A percentile compares a stretch with the other conserved stretches of the same genome.
phyloP scores from a whole-genome alignment of 1,140 invertebrate species.

The Trinorchestia longiramus region DNA sequence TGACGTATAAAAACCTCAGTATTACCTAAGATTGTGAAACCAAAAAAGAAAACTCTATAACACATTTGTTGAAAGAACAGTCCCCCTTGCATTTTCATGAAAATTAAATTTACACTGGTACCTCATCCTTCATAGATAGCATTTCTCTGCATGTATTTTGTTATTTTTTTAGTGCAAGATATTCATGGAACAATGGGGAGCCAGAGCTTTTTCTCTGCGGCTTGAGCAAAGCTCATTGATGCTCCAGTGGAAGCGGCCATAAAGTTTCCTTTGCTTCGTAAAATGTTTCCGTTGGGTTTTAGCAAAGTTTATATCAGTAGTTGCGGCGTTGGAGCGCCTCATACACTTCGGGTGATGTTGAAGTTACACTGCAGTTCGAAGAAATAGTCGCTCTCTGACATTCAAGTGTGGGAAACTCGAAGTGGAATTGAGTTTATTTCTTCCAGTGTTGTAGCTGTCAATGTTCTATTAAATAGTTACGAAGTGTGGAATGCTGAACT shows the following conservation, averaged over 20 bases:
- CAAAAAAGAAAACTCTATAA: too few relatives aligned
- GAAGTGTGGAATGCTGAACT: too few relatives aligned
- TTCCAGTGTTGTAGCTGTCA: background rate
- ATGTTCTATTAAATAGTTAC: background rate
- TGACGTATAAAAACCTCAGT: background rate
- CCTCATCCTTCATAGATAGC: background rate
- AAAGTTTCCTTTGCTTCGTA: background rate
- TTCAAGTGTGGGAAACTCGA: background rate
- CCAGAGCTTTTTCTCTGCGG: background rate
- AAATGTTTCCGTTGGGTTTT: background rate
- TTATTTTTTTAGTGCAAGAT: background rate
- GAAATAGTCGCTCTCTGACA: background rate
- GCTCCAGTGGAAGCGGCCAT: background rate
- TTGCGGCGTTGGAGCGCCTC: background rate
- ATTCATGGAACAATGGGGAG: background rate
- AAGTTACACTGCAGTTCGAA: background rate
- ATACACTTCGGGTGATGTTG: background rate
- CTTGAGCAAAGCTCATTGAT: conserved; percentile 7
- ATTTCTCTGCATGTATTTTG: background rate
- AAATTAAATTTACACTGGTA: background rate
- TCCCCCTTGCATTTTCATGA: background rate
- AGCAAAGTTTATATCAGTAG: background rate
- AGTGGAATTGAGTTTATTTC: background rate
- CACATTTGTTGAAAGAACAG: background rate
- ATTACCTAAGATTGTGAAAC: too few relatives aligned